A percentile compares a stretch with the other conserved stretches of the same genome.
phyloP scores from a whole-genome alignment of 2,797 vertebrate species.

The Sebastes variabilis region DNA sequence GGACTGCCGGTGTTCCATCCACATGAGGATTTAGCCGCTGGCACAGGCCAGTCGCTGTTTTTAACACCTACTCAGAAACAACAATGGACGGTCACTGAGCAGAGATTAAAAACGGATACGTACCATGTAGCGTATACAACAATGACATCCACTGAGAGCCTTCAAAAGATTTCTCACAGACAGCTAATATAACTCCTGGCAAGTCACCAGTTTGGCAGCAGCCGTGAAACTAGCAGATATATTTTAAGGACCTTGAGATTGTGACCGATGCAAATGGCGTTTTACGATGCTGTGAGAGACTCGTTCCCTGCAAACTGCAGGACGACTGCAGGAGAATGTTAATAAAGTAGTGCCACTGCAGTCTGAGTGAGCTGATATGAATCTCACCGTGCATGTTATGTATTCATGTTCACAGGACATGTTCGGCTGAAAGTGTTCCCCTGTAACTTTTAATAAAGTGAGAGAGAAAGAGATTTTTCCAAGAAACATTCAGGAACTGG shows the following conservation, averaged over 20 bases:
- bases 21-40: conserved; percentile 61
- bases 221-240: conserved; percentile 48
- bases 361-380: neutral
- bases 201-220: conserved; percentile 35
- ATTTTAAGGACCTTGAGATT: conserved; percentile 59
- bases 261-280: conserved; percentile 33
- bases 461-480: neutral
- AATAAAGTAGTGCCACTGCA: conserved; percentile 25
- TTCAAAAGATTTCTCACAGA: conserved; percentile 9
- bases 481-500: neutral
- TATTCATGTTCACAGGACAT: neutral
- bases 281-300: conserved; percentile 47
- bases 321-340: conserved; percentile 38
- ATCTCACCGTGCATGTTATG: neutral
- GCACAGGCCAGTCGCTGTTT: conserved; percentile 21
- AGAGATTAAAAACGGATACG: conserved; percentile 33
- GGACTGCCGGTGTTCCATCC: conserved; percentile 31
- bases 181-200: conserved; percentile 29
- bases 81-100: conserved; percentile 29
- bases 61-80: conserved; percentile 50
- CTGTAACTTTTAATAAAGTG: neutral
- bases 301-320: conserved; percentile 1
- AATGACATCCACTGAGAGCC: conserved; percentile 11
- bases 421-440: neutral
- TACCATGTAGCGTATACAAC: neutral